These are phyloP conservation scores for Acanthurus leucopareius DNA, from an alignment of 2,797 vertebrate genomes.

Conservation along the genomic window DNA sequence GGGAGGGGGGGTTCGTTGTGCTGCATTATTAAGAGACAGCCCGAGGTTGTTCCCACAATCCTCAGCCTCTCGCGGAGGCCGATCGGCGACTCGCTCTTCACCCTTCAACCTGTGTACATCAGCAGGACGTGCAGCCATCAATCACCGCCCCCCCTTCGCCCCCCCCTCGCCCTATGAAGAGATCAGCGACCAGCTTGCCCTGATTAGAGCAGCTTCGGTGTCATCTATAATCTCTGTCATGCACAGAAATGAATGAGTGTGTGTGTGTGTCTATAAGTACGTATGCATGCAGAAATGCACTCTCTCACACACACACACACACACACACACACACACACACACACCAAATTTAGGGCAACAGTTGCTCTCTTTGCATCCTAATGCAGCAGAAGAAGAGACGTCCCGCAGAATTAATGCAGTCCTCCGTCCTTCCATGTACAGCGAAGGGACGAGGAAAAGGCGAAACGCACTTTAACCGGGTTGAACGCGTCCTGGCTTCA, in stretches of 20 bases:
- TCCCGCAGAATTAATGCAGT: constrained; percentile 63
- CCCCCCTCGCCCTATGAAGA: constrained; percentile 63
- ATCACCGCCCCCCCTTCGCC: constrained; percentile 49
- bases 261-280: constrained; percentile 21
- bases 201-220: constrained; percentile 74
- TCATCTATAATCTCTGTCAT: constrained; percentile 65
- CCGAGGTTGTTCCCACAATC: constrained; percentile 51
- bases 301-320: constrained; percentile 29
- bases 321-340: constrained; percentile 26
- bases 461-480: constrained; percentile 42
- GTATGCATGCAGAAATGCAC: constrained; percentile 6
- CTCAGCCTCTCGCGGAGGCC: constrained; percentile 28
- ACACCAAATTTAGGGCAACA: constrained; percentile 70
- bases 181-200: constrained; percentile 75
- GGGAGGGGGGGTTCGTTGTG: neutral
- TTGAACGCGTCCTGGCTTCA: constrained; percentile 44
- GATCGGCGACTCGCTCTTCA: constrained; percentile 53
- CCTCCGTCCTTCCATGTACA: constrained; percentile 65
- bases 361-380: constrained; percentile 66
- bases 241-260: constrained; percentile 17
- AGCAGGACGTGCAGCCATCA: constrained; percentile 73
- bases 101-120: constrained; percentile 67
- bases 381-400: constrained; percentile 45
- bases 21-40: constrained; percentile 57
- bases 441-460: constrained; percentile 53